A percentile compares a stretch with the other conserved stretches of the same genome.
Conservation (phyloP, 2,113 vertebrate species). For the Lamprotornis superbus region DNA sequence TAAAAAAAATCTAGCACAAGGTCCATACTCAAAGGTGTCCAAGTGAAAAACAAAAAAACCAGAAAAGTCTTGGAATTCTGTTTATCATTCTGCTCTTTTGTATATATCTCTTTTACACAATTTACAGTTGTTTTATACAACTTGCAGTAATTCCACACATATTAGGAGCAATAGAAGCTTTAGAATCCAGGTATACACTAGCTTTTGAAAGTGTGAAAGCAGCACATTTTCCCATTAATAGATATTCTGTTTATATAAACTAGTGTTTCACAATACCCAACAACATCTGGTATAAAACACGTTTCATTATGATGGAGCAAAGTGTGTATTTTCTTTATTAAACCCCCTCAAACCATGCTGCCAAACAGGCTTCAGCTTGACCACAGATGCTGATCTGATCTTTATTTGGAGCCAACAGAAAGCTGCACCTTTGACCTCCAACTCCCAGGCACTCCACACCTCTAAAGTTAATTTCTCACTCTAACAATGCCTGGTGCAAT, state of each 20-base stretch:
- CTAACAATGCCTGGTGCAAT: background rate
- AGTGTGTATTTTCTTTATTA: background rate
- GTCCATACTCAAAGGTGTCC: background rate
- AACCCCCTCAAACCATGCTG: background rate
- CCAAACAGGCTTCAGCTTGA: background rate
- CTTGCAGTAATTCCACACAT: background rate
- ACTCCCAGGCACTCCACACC: background rate
- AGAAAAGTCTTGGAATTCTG: background rate
- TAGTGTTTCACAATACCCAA: background rate
- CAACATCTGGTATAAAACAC: background rate
- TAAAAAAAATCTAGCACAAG: background rate
- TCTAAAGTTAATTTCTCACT: background rate
- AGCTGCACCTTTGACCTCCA: background rate
- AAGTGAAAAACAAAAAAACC: background rate
- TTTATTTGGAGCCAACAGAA: background rate
- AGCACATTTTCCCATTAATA: background rate
- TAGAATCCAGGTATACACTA: background rate
- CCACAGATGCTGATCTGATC: background rate
- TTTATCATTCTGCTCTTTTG: background rate
- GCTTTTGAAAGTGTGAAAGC: background rate
- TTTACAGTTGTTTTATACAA: background rate
- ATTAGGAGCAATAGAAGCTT: background rate
- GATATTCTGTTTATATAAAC: background rate
- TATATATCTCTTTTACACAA: background rate
- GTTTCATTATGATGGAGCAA: background rate